Base-by-base conservation (phyloP, 2,113 vertebrate genomes). In the Notothenia coriiceps region DNA sequence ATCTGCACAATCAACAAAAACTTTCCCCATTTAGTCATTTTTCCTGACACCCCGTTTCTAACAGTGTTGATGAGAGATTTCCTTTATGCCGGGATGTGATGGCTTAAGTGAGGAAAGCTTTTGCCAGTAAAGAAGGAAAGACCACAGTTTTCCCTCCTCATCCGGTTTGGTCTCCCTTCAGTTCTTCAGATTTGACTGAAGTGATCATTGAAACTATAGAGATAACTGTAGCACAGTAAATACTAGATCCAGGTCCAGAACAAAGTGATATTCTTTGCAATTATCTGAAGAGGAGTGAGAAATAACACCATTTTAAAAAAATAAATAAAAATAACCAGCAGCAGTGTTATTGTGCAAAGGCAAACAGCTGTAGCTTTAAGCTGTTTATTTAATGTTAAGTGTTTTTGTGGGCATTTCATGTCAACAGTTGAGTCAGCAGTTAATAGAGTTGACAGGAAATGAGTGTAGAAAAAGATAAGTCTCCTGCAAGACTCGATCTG, bases 41-140 rank as follows among this genome's bases (percentile, higher is more conserved):
- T n/a, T 59, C 69, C 35, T 13, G 68, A 73, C 35, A 40, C 50
- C 35, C 6, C 49, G 22, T 49, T 71, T 69, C 44, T 60, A 14
- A 13, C 66, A 80, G 67, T 83, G 88, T 84, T 85, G 88, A 65
- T 0, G 46, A 76, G 61, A 74, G 40, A 44, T 78, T 92, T 91
- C 89, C 86, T 80, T 57, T 62, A 11, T 86, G 82, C 69, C 40
- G 70, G 82, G 82, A 89, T 74, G 75, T 86, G 87, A 85, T 77
- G 77, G 6, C 73, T 79, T 62, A 33, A n/a, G 51, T 59, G 50
- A 79, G 73, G 67, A 64, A 69, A 86, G 55, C 66, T 18, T 87
- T 79, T 84, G 52, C 77, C 18, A n/a, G 76, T 85, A 74, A 89
- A 80, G 86, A 87, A 88, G 88, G 82, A 84, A 74, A 46, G 52